Evolutionary conservation across 2,888 invertebrate species (phyloP), one percentile per base, ranked within the genome.

Genomic region (Himalopsyche japonica): DNA sequence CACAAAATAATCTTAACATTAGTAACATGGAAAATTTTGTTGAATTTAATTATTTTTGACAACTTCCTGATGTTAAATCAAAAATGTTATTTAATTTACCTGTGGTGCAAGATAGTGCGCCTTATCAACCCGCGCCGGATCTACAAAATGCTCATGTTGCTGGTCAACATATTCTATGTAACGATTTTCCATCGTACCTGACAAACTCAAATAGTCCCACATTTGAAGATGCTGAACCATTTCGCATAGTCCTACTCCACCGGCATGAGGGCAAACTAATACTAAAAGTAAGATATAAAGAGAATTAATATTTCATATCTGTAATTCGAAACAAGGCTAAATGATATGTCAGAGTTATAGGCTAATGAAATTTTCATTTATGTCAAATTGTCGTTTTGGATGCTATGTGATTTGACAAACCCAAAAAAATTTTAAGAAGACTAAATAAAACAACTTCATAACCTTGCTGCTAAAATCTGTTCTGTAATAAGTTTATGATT

Each of bases 161-260:
- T 98, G 97, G 89, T 97, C 97, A 12, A 97, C 96, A 90, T 95
- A 98, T 90, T 98, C 98, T 43, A 97, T 94, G 88, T 96, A 93
- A 76, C 97, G 93, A 70, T 94, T 94, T 80, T 96, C 93, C 89
- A 93, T 94, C 8, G 94, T 94, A 10, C 94, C 95, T 12, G 96
- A 95, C 30, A 97, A 90, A 81, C 94, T 93, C 3, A 96, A 93
- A 90, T 93, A 98, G 90, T 98, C 97, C 95, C 97, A 98, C 91
- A 95, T 95, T 90, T 97, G 96, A 76, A 98, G 92, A 91, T 98
- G 98, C 88, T 98, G 98, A 1, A 98, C 97, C 95, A 98, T 96
- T 92, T 98, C 98, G 89, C 98, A 98, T 3, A 98, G 93, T 3
- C 98, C 98, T 12, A 98, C 96, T 8, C 98, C 98, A n/a, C 98